Conservation (phyloP, 2,113 vertebrate genomes). For the Microtus richardsoni region DNA sequence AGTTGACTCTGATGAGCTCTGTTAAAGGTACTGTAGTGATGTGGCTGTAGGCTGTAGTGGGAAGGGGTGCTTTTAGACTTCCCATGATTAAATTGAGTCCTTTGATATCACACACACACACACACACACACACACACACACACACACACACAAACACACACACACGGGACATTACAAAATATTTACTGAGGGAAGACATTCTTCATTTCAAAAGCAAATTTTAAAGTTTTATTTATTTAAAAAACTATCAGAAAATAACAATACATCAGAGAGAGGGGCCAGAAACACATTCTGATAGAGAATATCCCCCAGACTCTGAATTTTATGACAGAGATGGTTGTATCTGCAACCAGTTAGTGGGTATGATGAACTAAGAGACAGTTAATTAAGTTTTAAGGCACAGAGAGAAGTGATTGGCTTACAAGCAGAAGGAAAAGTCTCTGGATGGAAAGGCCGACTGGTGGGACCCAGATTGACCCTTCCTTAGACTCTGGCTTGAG, state of each 20-base stretch:
- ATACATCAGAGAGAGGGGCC: neutral
- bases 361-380: neutral
- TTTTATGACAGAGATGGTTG: neutral
- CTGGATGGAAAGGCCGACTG: neutral
- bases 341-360: too few relatives aligned
- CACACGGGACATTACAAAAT: neutral
- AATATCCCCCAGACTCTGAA: neutral
- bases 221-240: neutral
- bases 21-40: too few relatives aligned
- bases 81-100: neutral
- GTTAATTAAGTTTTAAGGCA: neutral
- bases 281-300: neutral
- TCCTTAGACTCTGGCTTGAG: neutral
- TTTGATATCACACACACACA: neutral
- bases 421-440: neutral
- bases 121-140: neutral
- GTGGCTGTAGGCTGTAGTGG: neutral
- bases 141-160: too few relatives aligned
- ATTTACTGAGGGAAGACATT: neutral
- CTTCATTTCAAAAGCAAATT: neutral
- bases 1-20: neutral
- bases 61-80: fast-evolving
- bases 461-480: neutral
- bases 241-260: neutral
- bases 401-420: neutral